phyloP scores from a whole-genome alignment of 2,888 invertebrate genomes.

The Sarcophaga subvicina region DNA sequence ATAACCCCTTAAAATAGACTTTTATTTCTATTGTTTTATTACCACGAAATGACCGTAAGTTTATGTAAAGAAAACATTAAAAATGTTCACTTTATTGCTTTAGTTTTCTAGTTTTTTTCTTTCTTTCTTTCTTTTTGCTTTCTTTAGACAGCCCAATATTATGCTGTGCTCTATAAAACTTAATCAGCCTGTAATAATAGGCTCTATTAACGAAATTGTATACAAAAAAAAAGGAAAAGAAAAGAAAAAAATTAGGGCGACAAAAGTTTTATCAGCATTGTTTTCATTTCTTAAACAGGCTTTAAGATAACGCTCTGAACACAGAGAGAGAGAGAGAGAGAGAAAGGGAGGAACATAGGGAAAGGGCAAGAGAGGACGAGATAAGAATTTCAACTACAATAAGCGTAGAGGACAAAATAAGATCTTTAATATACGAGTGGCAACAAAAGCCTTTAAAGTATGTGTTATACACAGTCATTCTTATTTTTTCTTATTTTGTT shows the following conservation, averaged over 20 bases:
- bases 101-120: too few species aligned
- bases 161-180: slow-evolving; percentile 37
- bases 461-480: background rate
- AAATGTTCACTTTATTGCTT: too few species aligned
- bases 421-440: background rate
- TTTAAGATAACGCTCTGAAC: background rate
- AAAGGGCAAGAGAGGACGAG: background rate
- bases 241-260: background rate
- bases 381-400: slow-evolving; percentile 1
- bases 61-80: too few species aligned
- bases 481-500: background rate
- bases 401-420: background rate
- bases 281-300: too few species aligned
- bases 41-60: too few species aligned
- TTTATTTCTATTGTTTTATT: too few species aligned
- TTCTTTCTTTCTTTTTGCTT: too few species aligned
- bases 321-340: background rate
- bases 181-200: slow-evolving; percentile 44
- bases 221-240: background rate
- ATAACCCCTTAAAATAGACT: too few species aligned
- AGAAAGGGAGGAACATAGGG: background rate
- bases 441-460: background rate
- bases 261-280: too few species aligned
- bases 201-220: slow-evolving; percentile 25
- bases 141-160: slow-evolving; percentile 12